A percentile compares a stretch with the other conserved stretches of the same genome.
Conservation (phyloP, 92 coral and sea anemone species). For the Plumapathes pennacea region DNA sequence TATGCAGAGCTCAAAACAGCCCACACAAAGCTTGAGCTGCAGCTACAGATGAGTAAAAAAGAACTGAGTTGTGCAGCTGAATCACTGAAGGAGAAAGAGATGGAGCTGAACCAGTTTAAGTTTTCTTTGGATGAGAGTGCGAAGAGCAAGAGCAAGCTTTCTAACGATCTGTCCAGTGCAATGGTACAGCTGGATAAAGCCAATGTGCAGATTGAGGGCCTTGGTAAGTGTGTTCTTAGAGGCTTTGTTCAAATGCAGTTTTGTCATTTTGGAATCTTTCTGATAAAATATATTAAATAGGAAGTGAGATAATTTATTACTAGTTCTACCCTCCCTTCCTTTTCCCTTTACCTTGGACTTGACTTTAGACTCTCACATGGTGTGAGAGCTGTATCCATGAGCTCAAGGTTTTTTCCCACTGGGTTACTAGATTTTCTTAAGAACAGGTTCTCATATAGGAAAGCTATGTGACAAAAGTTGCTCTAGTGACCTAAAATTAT, state of each 20-base stretch:
- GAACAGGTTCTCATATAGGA: too few relatives aligned
- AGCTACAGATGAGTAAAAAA: slow-evolving; percentile 44
- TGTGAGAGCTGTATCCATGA: not conserved
- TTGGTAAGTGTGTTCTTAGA: slow-evolving; percentile 40
- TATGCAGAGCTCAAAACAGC: slow-evolving; percentile 27
- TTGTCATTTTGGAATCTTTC: too few relatives aligned
- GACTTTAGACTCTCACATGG: too few relatives aligned
- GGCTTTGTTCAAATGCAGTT: too few relatives aligned
- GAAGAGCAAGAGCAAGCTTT: slow-evolving; percentile 16
- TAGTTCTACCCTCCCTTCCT: too few relatives aligned
- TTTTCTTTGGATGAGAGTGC: slow-evolving; percentile 28
- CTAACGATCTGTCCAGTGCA: slow-evolving; percentile 45
- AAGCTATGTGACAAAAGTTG: too few relatives aligned
- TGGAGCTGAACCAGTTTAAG: slow-evolving; percentile 43
- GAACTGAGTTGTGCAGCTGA: slow-evolving; percentile 44
- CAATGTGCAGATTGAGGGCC: slow-evolving; percentile 39
- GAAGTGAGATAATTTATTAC: too few relatives aligned
- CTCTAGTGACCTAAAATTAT: too few relatives aligned
- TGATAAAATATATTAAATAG: too few relatives aligned
- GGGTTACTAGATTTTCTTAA: too few relatives aligned
- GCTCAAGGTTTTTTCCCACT: not conserved
- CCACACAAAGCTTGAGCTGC: slow-evolving; percentile 47
- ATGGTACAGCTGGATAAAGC: slow-evolving; percentile 59
- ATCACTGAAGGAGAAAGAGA: slow-evolving; percentile 49
- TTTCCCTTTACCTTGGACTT: too few relatives aligned